These are phyloP conservation scores for Tarsius wallacei DNA, from an alignment of 2,797 vertebrate genomes.

Conservation along the genomic window DNA sequence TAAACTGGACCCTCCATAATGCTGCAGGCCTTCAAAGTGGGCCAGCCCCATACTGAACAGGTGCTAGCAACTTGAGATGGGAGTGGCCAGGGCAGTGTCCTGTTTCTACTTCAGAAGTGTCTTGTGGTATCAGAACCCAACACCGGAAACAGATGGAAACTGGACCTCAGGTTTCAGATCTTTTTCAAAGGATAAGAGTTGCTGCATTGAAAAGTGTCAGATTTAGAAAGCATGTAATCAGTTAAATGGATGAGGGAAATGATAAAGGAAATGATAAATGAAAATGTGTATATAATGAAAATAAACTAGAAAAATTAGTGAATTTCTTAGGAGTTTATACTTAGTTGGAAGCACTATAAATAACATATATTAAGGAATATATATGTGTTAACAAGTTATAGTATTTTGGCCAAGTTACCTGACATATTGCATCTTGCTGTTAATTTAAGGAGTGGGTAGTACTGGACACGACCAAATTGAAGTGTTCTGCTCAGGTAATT, in stretches of 20 bases:
- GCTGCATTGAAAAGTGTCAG: slow-evolving; percentile 47
- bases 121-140: slow-evolving; percentile 70
- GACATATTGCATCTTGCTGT: background rate
- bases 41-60: background rate
- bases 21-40: background rate
- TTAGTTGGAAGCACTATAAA: slow-evolving; percentile 33
- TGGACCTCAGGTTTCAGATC: slow-evolving; percentile 77
- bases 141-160: slow-evolving; percentile 71
- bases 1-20: background rate
- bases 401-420: slow-evolving; percentile 32
- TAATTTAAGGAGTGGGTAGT: slow-evolving; percentile 43
- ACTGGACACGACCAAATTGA: background rate
- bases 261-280: too few species aligned
- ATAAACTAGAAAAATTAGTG: background rate
- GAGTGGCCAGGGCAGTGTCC: slow-evolving; percentile 4
- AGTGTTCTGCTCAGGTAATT: background rate
- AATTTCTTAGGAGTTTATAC: slow-evolving; percentile 18
- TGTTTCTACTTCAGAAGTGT: slow-evolving; percentile 70
- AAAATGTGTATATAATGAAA: background rate
- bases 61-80: slow-evolving; percentile 47
- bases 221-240: slow-evolving; percentile 54
- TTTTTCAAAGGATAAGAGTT: slow-evolving; percentile 69
- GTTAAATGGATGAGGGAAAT: background rate
- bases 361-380: background rate
- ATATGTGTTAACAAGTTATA: background rate